Conservation (phyloP, 1,140 invertebrate species). For the Piezodorus guildinii region DNA sequence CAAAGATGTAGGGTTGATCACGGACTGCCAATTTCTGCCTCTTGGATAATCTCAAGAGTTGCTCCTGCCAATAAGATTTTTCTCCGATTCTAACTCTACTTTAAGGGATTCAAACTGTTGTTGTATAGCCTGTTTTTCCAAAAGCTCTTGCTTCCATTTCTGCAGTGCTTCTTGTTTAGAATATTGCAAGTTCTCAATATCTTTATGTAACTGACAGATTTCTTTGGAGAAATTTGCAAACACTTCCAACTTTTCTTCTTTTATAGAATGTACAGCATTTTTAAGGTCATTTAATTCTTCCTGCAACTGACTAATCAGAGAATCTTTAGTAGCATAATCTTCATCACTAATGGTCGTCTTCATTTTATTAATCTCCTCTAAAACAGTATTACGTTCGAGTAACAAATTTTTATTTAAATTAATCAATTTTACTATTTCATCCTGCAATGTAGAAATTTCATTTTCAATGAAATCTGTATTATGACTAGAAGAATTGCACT, state of each 20-base stretch:
- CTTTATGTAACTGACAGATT: conserved; percentile 7
- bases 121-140: background rate
- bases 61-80: background rate
- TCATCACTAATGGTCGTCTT: background rate
- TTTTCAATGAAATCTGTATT: background rate
- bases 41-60: background rate
- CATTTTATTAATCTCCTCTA: background rate
- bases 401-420: background rate
- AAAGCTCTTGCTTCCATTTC: conserved; percentile 3
- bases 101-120: background rate
- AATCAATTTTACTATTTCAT: background rate
- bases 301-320: background rate
- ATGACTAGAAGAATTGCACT: background rate
- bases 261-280: conserved; percentile 10
- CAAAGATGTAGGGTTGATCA: no score
- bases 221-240: background rate
- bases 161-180: background rate
- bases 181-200: background rate
- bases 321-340: background rate
- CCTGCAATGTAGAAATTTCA: background rate
- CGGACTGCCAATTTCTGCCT: no score
- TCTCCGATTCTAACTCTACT: background rate
- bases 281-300: conserved; percentile 15
- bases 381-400: background rate
- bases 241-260: conserved; percentile 2